phyloP scores from a whole-genome alignment of 2,113 vertebrate genomes.

The Passer domesticus region DNA sequence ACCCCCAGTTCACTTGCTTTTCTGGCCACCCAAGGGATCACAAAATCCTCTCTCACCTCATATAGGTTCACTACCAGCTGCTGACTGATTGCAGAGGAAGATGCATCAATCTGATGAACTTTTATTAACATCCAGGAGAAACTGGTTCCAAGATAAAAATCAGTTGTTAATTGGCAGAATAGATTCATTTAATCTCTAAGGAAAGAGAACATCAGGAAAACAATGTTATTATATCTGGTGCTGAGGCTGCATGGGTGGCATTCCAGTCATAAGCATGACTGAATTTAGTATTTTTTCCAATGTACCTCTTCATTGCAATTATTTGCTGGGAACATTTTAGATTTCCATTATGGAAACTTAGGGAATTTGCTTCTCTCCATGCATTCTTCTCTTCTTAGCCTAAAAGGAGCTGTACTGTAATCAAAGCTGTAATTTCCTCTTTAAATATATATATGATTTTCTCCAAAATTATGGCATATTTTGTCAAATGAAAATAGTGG shows the following conservation, averaged over 20 bases:
- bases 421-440: conserved; percentile 24
- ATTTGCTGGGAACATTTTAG: conserved; percentile 25
- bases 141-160: not conserved
- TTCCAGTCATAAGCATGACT: not conserved
- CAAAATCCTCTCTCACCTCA: not conserved
- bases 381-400: not conserved
- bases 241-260: not conserved
- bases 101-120: not conserved
- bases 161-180: not conserved
- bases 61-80: not conserved
- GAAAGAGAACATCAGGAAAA: not conserved
- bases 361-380: not conserved
- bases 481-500: conserved; percentile 44
- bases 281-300: conserved; percentile 7
- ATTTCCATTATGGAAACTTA: conserved; percentile 11
- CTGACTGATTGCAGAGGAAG: not conserved
- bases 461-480: conserved; percentile 21
- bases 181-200: not conserved
- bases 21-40: not conserved
- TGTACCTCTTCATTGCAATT: not conserved
- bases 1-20: not conserved
- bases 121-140: not conserved
- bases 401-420: conserved; percentile 10
- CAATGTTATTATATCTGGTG: not conserved
- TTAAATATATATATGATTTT: conserved; percentile 5